Percentiles rank a stretch among this genome's conserved stretches.
phyloP scores from a whole-genome alignment of 2,888 invertebrate genomes.

The Drepanosiphum platanoidis region DNA sequence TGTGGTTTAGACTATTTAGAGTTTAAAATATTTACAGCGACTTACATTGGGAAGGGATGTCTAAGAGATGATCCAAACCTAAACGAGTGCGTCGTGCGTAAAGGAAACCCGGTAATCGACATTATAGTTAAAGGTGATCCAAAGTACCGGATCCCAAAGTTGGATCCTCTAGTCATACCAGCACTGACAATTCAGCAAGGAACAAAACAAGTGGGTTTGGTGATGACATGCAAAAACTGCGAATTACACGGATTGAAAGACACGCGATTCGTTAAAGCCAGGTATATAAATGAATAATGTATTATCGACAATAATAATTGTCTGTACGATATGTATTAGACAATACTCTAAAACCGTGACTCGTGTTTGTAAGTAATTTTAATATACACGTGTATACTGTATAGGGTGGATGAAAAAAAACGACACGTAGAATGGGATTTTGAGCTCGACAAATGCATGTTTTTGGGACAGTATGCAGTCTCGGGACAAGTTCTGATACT shows the following conservation, averaged over 20 bases:
- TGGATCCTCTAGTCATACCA: slow-evolving; percentile 65
- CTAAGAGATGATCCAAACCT: slow-evolving; percentile 65
- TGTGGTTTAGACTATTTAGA: no score
- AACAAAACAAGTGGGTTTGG: slow-evolving; percentile 65
- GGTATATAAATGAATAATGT: slow-evolving; percentile 56
- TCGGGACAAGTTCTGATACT: slow-evolving; percentile 71
- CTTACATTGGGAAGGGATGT: slow-evolving; percentile 65
- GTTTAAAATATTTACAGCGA: slow-evolving; percentile 65
- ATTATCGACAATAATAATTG: not conserved
- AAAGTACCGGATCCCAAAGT: slow-evolving; percentile 65
- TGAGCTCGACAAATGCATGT: slow-evolving; percentile 70
- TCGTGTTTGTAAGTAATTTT: not conserved
- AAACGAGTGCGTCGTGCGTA: slow-evolving; percentile 65
- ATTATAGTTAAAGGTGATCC: slow-evolving; percentile 65
- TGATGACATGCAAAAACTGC: slow-evolving; percentile 64
- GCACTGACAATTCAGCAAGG: slow-evolving; percentile 65
- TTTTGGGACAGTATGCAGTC: slow-evolving; percentile 71
- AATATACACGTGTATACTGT: not conserved
- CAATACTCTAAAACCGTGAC: not conserved
- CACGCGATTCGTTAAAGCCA: slow-evolving; percentile 64
- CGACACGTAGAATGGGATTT: slow-evolving; percentile 64
- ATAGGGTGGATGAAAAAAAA: slow-evolving; percentile 64
- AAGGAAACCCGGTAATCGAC: slow-evolving; percentile 64
- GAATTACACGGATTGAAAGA: slow-evolving; percentile 64
- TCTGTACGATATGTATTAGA: not conserved